These are phyloP conservation scores for Merodon equestris DNA, from an alignment of 2,888 invertebrate genomes.

Conservation along the genomic window DNA sequence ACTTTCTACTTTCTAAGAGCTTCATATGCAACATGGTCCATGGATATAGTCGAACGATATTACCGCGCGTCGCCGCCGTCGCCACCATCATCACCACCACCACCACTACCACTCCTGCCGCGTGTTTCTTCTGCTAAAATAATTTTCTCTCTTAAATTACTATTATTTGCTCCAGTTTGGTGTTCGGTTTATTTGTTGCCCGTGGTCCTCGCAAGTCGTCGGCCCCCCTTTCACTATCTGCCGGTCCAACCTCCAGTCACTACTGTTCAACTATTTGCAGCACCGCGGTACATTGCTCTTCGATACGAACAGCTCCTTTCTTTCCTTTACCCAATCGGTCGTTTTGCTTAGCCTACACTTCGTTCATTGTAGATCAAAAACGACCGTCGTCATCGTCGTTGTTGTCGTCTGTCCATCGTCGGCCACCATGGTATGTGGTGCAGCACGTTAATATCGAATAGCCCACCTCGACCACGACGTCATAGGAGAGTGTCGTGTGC, in stretches of 20 bases:
- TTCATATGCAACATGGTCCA: slow-evolving; percentile 60
- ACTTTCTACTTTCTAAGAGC: slow-evolving; percentile 68
- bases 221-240: slow-evolving; percentile 14
- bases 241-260: slow-evolving; percentile 36
- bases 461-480: slow-evolving; percentile 38
- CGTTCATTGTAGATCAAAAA: slow-evolving; percentile 60
- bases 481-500: slow-evolving; percentile 69
- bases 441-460: slow-evolving; percentile 24
- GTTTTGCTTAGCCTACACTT: no score
- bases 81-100: background rate
- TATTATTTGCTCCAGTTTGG: slow-evolving; percentile 69
- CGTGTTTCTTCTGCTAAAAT: slow-evolving; percentile 62
- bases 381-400: slow-evolving; percentile 33
- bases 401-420: slow-evolving; percentile 5
- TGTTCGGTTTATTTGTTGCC: slow-evolving; percentile 66
- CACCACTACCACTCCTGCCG: slow-evolving; percentile 3
- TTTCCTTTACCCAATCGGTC: slow-evolving; percentile 31
- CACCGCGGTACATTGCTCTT: slow-evolving; percentile 29
- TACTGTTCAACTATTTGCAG: background rate
- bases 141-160: slow-evolving; percentile 68
- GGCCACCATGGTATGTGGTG: slow-evolving; percentile 9
- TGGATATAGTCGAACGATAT: slow-evolving; percentile 60
- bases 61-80: slow-evolving; percentile 48
- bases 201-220: slow-evolving; percentile 38
- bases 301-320: slow-evolving; percentile 55